A percentile compares a stretch with the other conserved stretches of the same genome.
Evolutionary conservation across 1,140 invertebrate genomes (phyloP).

Genomic region (Drosophila rufa): DNA sequence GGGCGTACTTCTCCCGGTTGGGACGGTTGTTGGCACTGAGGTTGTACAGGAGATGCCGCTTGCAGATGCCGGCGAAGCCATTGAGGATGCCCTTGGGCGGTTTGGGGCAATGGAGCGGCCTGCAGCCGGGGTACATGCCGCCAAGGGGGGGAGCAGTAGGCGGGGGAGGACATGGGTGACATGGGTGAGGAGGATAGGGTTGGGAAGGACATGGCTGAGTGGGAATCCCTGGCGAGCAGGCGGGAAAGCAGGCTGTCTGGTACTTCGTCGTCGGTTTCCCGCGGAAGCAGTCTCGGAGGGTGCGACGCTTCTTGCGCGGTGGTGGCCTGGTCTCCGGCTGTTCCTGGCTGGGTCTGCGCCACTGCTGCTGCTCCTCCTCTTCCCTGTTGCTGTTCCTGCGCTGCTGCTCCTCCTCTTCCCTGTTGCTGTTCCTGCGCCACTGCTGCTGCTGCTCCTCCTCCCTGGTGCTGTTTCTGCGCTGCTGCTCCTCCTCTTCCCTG

Average conservation of each 20-base stretch:
- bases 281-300: neutral
- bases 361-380: neutral
- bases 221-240: neutral
- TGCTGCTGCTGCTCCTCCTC: neutral
- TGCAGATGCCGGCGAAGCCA: slow-evolving; percentile 26
- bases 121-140: neutral
- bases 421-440: neutral
- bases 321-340: too few relatives aligned
- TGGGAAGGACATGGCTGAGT: too few relatives aligned
- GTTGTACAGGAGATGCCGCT: slow-evolving; percentile 61
- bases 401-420: too few relatives aligned
- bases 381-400: too few relatives aligned
- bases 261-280: too few relatives aligned
- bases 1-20: neutral
- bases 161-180: too few relatives aligned
- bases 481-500: neutral
- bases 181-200: too few relatives aligned
- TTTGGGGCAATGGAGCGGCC: neutral
- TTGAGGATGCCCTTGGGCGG: slow-evolving; percentile 11
- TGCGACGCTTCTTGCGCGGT: neutral
- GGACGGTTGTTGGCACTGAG: slow-evolving; percentile 4
- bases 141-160: neutral
- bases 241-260: neutral
- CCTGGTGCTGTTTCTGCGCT: neutral
- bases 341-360: neutral